Base-by-base conservation (phyloP, 2,113 vertebrate genomes). In the Rostratula benghalensis region DNA sequence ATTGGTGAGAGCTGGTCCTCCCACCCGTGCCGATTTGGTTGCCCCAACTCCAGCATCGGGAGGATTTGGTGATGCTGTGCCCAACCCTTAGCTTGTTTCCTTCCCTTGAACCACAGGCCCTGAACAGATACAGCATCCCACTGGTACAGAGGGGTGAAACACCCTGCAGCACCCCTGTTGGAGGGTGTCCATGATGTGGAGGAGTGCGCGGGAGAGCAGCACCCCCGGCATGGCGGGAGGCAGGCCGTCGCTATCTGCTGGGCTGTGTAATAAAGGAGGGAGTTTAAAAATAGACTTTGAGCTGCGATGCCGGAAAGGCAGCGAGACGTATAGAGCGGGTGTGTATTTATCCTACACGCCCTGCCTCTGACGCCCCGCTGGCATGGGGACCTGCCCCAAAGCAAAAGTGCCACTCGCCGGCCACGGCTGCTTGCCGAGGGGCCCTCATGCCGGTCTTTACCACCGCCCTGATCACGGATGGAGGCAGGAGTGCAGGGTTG, bases 271-370 rank as follows among this genome's bases (percentile, higher is more conserved):
- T 94, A 87, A 97, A 85, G 91, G 94, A 96, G 92, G 89, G 94
- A 95, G 92, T 91, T 96, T 96, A 96, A 97, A 97, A 96, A 95
- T 94, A 97, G 95, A 65, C 93, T 95, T 94, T 89, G 95, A 94
- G 91, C 91, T 59, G 92, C 37, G 5, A 7, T 85, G 87, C 92
- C 81, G 59, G 95, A 96, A 97, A 96, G 80, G 89, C 94, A 93
- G 83, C 0, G 31, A 93, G 90, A 94, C 19, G 23, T 94, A 96
- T 89, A 94, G 96, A 89, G 89, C 15, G n/a, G 84, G 87, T 67
- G 94, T 94, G 96, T 96, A 7, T 95, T 96, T 96, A 50, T 92
- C 93, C 91, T 89, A 31, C 94, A 89, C 63, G 0, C 91, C 92
- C 95, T 93, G 87, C 13, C 37, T 30, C 77, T 45, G 82, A 31